phyloP scores from a whole-genome alignment of 2,888 invertebrate species.

The Leptarthrus brevirostris region DNA sequence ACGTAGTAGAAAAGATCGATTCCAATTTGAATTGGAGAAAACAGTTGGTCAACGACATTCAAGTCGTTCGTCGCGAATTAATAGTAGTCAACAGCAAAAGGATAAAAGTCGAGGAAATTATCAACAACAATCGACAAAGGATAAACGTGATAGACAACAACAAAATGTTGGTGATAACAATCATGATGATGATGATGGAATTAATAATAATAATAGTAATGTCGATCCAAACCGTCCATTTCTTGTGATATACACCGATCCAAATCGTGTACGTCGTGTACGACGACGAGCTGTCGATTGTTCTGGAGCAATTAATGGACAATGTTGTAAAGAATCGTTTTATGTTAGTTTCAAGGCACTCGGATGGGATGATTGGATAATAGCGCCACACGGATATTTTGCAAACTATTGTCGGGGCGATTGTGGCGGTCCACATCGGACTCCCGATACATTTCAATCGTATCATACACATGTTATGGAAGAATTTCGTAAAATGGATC shows the following conservation, averaged over 20 bases:
- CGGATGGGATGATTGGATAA: constrained; percentile 96
- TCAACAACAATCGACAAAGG: no score
- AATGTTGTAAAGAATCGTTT: constrained; percentile 90
- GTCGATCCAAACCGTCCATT: constrained; percentile 81
- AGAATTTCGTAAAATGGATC: constrained; percentile 83
- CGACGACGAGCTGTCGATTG: constrained; percentile 88
- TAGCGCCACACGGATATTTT: constrained; percentile 89
- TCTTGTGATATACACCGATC: constrained; percentile 83
- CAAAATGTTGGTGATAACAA: no score
- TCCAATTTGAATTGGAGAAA: neutral
- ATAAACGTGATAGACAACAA: no score
- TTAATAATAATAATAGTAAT: constrained; percentile 15
- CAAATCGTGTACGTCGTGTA: constrained; percentile 76
- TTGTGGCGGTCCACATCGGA: constrained; percentile 80
- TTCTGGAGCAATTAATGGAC: constrained; percentile 73
- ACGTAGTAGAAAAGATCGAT: neutral
- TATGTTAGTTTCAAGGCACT: constrained; percentile 91
- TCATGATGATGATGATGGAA: no score
- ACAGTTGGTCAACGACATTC: neutral
- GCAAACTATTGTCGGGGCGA: constrained; percentile 94
- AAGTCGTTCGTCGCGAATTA: neutral
- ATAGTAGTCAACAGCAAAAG: constrained; percentile 11
- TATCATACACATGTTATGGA: constrained; percentile 93
- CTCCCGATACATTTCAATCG: constrained; percentile 84
- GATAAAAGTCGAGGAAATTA: neutral